These are phyloP conservation scores for Pantherophis guttatus DNA, from an alignment of 2,113 vertebrate genomes.

Conservation along the genomic window DNA sequence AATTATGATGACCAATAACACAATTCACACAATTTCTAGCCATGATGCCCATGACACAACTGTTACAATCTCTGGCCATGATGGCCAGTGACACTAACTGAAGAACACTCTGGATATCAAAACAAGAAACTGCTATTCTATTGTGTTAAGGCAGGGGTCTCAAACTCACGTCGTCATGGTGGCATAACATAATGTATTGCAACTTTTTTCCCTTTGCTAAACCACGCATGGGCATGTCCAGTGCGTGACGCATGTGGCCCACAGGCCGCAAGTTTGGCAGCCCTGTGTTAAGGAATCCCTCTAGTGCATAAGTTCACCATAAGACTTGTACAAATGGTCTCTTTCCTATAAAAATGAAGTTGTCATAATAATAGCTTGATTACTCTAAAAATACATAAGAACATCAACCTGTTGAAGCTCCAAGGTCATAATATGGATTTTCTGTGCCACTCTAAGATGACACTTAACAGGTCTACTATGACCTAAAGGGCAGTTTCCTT, in stretches of 20 bases:
- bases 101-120: not conserved
- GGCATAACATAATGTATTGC: too few species aligned
- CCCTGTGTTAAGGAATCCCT: not conserved
- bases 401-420: not conserved
- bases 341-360: not conserved
- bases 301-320: too few species aligned
- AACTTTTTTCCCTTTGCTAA: too few species aligned
- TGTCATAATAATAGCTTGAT: not conserved
- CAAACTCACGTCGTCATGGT: too few species aligned
- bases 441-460: not conserved
- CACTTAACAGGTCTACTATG: not conserved
- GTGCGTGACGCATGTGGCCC: too few species aligned
- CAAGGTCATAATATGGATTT: not conserved
- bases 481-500: not conserved
- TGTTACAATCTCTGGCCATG: not conserved
- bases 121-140: not conserved
- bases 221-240: too few species aligned
- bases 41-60: not conserved
- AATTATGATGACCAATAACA: not conserved
- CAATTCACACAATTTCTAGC: not conserved
- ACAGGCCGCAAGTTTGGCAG: too few species aligned
- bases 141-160: not conserved
- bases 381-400: not conserved
- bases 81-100: not conserved
- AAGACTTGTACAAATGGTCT: not conserved